phyloP scores from a whole-genome alignment of 2,113 vertebrate species.

The Protomyctophum bolini region DNA sequence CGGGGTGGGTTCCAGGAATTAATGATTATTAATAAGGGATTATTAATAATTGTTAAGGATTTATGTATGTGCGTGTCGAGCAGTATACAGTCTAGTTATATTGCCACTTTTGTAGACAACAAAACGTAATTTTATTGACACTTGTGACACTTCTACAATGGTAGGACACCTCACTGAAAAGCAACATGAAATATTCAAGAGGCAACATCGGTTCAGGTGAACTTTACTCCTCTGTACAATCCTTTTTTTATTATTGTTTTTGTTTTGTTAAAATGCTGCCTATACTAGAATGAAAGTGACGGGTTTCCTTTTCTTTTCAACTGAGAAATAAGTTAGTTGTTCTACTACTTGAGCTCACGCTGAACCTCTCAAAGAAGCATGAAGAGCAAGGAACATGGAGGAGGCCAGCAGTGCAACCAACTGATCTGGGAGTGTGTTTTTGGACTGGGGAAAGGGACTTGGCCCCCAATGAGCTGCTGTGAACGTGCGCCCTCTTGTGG shows the following conservation, averaged over 20 bases:
- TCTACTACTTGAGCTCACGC: not conserved
- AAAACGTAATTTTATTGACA: slow-evolving; percentile 44
- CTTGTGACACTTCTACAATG: slow-evolving; percentile 29
- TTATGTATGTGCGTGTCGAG: slow-evolving; percentile 66
- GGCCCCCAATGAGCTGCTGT: slow-evolving; percentile 65
- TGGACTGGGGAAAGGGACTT: slow-evolving; percentile 2
- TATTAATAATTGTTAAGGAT: slow-evolving; percentile 74
- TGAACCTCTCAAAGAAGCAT: slow-evolving; percentile 10
- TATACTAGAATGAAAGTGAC: slow-evolving; percentile 71
- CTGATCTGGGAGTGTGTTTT: slow-evolving; percentile 11
- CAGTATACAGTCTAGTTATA: slow-evolving; percentile 62
- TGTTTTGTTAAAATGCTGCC: not conserved
- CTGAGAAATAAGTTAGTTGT: slow-evolving; percentile 18
- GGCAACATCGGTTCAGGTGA: slow-evolving; percentile 27
- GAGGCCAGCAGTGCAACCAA: slow-evolving; percentile 20
- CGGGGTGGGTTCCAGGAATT: slow-evolving; percentile 67
- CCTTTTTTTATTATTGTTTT: not conserved
- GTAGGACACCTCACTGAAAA: slow-evolving; percentile 29
- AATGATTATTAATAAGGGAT: slow-evolving; percentile 72
- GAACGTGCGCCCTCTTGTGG: slow-evolving; percentile 43
- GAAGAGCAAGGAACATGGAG: not conserved
- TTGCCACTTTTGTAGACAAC: slow-evolving; percentile 54
- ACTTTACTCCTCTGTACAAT: slow-evolving; percentile 57
- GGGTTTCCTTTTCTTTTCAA: slow-evolving; percentile 38
- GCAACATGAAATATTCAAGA: not conserved